Percentiles rank a stretch among this genome's conserved stretches.
These are phyloP conservation scores for Drosophila chauvacae DNA, from an alignment of 1,140 invertebrate species.

Conservation along the genomic window DNA sequence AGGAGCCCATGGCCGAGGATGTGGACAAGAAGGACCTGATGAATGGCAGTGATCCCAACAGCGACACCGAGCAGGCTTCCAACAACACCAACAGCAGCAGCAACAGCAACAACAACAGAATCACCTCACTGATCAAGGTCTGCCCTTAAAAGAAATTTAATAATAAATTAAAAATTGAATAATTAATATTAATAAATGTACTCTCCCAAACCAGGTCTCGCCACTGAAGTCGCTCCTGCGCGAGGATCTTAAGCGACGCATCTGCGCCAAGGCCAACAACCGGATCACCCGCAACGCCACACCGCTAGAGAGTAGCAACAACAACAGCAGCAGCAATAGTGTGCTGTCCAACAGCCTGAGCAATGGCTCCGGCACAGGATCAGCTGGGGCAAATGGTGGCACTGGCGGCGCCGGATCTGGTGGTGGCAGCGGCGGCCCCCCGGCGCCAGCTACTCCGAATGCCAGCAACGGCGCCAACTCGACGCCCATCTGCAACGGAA, in stretches of 20 bases:
- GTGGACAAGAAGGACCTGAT: slow-evolving; percentile 55
- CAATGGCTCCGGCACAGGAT: slow-evolving; percentile 40
- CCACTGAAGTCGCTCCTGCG: slow-evolving; percentile 92
- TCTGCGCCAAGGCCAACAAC: slow-evolving; percentile 87
- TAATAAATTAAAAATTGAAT: background rate
- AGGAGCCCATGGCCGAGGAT: slow-evolving; percentile 59
- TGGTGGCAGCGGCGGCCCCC: slow-evolving; percentile 12
- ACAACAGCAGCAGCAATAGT: slow-evolving; percentile 66
- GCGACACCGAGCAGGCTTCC: slow-evolving; percentile 71
- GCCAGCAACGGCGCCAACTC: slow-evolving; percentile 61
- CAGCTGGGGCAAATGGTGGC: slow-evolving; percentile 42
- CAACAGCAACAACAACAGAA: slow-evolving; percentile 72
- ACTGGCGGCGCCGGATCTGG: slow-evolving; percentile 6
- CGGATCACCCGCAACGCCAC: slow-evolving; percentile 84
- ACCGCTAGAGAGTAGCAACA: slow-evolving; percentile 64
- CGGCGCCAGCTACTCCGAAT: slow-evolving; percentile 21
- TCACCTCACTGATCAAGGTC: slow-evolving; percentile 84
- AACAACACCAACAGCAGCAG: slow-evolving; percentile 63
- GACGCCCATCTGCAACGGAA: slow-evolving; percentile 86
- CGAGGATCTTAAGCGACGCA: slow-evolving; percentile 91
- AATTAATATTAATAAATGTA: background rate
- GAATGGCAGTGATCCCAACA: slow-evolving; percentile 67
- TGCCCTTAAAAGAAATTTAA: too few species aligned
- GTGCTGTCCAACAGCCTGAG: slow-evolving; percentile 63
- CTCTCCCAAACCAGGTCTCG: slow-evolving; percentile 87